Conservation (phyloP, 1,140 invertebrate species). For the Ceratoteleas bidentatus region DNA sequence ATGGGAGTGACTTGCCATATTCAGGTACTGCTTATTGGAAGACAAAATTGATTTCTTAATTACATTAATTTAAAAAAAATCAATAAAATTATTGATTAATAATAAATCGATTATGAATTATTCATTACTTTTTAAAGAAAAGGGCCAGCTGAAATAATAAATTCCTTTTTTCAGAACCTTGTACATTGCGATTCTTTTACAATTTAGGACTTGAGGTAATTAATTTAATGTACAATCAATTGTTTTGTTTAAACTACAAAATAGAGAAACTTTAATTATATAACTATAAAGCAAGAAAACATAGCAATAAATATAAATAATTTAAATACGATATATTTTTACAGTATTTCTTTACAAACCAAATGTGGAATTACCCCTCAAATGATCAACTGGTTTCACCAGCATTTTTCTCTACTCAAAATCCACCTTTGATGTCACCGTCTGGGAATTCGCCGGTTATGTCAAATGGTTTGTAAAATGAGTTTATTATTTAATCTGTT, state of each 20-base stretch:
- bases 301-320: background rate
- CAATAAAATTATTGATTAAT: too few species aligned
- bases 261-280: too few species aligned
- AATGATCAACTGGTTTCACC: slow-evolving; percentile 52
- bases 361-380: slow-evolving; percentile 59
- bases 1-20: slow-evolving; percentile 83
- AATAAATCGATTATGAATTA: too few species aligned
- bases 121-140: too few species aligned
- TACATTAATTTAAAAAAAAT: background rate
- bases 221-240: too few species aligned
- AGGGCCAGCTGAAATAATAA: too few species aligned
- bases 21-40: slow-evolving; percentile 76
- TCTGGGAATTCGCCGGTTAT: slow-evolving; percentile 7
- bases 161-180: slow-evolving; percentile 80
- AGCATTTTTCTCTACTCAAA: slow-evolving; percentile 45
- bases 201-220: slow-evolving; percentile 86
- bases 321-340: slow-evolving; percentile 17
- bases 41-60: slow-evolving; percentile 14
- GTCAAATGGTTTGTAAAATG: slow-evolving; percentile 29
- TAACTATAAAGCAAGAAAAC: too few species aligned
- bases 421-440: slow-evolving; percentile 27
- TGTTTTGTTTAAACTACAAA: too few species aligned
- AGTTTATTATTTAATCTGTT: background rate
- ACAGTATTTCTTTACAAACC: slow-evolving; percentile 54
- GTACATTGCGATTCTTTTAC: slow-evolving; percentile 85